phyloP scores from a whole-genome alignment of 1,140 invertebrate genomes.

The Dreissena polymorpha region DNA sequence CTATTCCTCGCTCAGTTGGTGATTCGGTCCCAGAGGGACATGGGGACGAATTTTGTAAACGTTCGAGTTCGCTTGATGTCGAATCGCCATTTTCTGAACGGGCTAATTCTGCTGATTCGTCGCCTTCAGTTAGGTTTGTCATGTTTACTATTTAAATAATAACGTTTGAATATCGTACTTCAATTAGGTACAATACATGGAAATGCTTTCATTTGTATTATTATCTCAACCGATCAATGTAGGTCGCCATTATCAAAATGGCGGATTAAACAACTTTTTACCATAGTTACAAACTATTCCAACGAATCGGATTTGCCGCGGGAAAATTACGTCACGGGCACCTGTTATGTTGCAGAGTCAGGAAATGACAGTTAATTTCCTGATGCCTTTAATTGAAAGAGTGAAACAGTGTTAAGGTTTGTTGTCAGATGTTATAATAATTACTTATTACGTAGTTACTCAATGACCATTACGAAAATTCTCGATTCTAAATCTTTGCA shows the following conservation, averaged over 20 bases:
- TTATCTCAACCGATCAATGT: neutral
- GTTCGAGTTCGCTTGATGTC: slow-evolving; percentile 64
- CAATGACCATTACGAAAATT: no score
- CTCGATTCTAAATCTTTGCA: no score
- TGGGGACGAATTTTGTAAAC: slow-evolving; percentile 50
- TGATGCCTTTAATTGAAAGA: no score
- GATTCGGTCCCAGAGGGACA: slow-evolving; percentile 58
- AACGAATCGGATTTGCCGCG: neutral
- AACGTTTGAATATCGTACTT: no score
- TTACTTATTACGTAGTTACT: no score
- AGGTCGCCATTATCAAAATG: slow-evolving; percentile 45
- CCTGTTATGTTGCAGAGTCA: slow-evolving; percentile 10
- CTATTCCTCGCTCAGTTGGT: slow-evolving; percentile 70
- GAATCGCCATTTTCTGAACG: slow-evolving; percentile 56
- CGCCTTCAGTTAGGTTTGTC: slow-evolving; percentile 49
- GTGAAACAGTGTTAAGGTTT: no score
- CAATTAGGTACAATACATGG: no score
- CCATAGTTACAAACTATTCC: neutral
- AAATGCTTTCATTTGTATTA: no score
- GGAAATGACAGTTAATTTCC: neutral
- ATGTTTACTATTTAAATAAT: slow-evolving; percentile 13
- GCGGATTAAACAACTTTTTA: slow-evolving; percentile 25
- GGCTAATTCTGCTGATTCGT: slow-evolving; percentile 49
- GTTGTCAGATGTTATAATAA: no score
- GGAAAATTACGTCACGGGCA: slow-evolving; percentile 32